Conservation (phyloP, 1,140 invertebrate genomes). For the Pogonus chalceus region DNA sequence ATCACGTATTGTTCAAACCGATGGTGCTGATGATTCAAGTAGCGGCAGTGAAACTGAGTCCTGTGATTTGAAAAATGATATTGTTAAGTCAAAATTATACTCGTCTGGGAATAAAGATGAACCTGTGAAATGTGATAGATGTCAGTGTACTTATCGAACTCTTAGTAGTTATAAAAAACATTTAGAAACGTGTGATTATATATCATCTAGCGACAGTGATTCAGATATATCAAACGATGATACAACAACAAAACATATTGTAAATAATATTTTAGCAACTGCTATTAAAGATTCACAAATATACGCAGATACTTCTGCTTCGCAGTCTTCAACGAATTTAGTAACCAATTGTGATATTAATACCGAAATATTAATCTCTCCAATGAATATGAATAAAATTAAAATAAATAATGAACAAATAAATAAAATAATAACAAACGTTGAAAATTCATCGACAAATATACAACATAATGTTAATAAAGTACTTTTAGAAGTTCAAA, state of each 20-base stretch:
- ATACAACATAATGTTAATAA: no score
- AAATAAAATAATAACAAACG: no score
- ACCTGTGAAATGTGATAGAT: constrained; percentile 77
- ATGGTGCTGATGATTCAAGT: constrained; percentile 60
- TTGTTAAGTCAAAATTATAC: constrained; percentile 17
- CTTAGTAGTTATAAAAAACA: constrained; percentile 78
- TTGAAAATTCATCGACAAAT: no score
- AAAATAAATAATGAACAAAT: no score
- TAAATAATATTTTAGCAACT: constrained; percentile 26
- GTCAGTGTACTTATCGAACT: constrained; percentile 81
- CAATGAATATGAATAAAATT: no score
- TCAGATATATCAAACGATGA: constrained; percentile 40
- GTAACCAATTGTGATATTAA: no score
- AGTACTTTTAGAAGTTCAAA: no score
- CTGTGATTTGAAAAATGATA: constrained; percentile 28
- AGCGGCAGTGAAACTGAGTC: constrained; percentile 35
- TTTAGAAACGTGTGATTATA: constrained; percentile 62
- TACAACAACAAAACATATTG: constrained; percentile 22
- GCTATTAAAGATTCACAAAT: no score
- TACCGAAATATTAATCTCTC: no score
- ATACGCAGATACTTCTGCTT: no score
- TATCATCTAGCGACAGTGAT: constrained; percentile 69
- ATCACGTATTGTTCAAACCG: constrained; percentile 54
- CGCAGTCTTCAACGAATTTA: no score
- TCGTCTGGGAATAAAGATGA: constrained; percentile 42